Conservation (phyloP, 2,888 invertebrate genomes). For the Exocentrus adspersus region DNA sequence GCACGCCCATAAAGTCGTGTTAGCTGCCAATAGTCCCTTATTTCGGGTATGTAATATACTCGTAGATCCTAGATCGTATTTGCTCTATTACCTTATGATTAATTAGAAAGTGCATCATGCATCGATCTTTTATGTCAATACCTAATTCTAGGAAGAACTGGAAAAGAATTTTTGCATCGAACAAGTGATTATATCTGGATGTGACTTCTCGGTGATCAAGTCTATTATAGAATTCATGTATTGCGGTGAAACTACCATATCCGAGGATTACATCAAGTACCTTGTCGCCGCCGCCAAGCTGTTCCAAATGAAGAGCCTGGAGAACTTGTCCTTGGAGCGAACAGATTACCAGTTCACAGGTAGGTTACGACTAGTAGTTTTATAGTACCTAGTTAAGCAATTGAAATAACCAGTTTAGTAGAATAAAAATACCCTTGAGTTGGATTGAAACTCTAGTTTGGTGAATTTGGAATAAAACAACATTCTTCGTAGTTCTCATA, state of each 20-base stretch:
- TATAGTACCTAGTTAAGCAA: too few species aligned
- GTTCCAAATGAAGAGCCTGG: conserved; percentile 73
- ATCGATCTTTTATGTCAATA: too few species aligned
- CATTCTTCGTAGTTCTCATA: too few species aligned
- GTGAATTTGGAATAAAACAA: too few species aligned
- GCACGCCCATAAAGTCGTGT: conserved; percentile 78
- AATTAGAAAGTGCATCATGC: too few species aligned
- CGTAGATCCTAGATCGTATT: too few species aligned
- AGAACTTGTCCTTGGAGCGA: conserved; percentile 68
- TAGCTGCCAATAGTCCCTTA: conserved; percentile 78
- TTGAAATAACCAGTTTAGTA: too few species aligned
- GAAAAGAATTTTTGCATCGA: conserved; percentile 69
- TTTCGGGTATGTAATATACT: too few species aligned
- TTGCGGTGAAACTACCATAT: conserved; percentile 77
- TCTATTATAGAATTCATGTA: conserved; percentile 81
- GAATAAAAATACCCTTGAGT: too few species aligned
- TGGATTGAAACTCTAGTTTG: too few species aligned
- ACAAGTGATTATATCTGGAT: conserved; percentile 72
- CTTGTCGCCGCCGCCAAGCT: conserved; percentile 76
- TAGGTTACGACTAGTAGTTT: conserved; percentile 17
- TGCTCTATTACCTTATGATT: too few species aligned
- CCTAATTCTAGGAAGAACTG: conserved; percentile 65
- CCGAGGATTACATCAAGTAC: conserved; percentile 75
- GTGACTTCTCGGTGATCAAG: conserved; percentile 77
- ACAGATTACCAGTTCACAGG: conserved; percentile 46